These are phyloP conservation scores for Malurus cyaneus DNA, from an alignment of 2,113 vertebrate genomes.

Conservation along the genomic window DNA sequence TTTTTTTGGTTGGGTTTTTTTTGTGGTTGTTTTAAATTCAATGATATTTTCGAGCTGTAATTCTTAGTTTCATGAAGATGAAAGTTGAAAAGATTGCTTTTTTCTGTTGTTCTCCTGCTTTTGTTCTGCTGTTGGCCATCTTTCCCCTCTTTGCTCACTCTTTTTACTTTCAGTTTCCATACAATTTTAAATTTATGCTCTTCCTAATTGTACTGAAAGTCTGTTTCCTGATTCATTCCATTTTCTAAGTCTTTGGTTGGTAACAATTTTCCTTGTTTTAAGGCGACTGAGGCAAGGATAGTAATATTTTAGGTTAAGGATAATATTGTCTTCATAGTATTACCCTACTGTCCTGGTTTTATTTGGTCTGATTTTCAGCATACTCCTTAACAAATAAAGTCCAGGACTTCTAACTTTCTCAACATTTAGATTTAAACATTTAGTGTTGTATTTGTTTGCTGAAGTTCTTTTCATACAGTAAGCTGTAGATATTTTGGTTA, in stretches of 20 bases:
- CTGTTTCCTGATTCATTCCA: not conserved
- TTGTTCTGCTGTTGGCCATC: not conserved
- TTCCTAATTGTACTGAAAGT: not conserved
- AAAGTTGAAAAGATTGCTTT: not conserved
- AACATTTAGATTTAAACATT: not conserved
- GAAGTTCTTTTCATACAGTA: not conserved
- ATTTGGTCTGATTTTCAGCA: not conserved
- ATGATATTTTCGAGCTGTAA: not conserved
- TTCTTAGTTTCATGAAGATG: not conserved
- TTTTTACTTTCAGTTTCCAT: not conserved
- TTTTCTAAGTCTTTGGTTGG: not conserved
- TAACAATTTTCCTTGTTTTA: not conserved
- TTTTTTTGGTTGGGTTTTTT: not conserved
- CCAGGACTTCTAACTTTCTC: not conserved
- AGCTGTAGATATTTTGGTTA: not conserved
- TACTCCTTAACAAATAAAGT: not conserved
- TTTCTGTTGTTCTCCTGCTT: not conserved
- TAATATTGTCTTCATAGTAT: not conserved
- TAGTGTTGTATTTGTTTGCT: not conserved
- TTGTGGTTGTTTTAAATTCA: not conserved
- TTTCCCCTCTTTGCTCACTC: not conserved
- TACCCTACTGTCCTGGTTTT: not conserved
- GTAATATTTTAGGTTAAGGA: not conserved
- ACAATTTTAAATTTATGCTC: not conserved
- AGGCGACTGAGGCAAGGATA: not conserved